A percentile compares a stretch with the other conserved stretches of the same genome.
phyloP scores from a whole-genome alignment of 2,888 invertebrate species.

The Philaethria dido region DNA sequence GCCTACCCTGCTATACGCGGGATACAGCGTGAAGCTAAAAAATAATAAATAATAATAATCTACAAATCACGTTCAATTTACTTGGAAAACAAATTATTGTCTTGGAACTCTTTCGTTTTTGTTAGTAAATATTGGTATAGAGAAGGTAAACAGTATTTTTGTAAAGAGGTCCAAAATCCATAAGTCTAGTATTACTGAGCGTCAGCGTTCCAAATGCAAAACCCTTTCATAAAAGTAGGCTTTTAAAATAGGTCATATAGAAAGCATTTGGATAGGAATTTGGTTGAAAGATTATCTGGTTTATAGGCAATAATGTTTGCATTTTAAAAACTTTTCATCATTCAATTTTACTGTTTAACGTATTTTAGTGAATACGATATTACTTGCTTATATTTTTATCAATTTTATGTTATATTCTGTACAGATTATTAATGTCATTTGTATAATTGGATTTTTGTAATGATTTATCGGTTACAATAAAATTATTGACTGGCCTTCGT shows the following conservation, averaged over 20 bases:
- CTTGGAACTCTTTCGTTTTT: constrained; percentile 3
- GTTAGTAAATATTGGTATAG: background rate
- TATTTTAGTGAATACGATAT: too few relatives aligned
- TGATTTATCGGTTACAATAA: too few relatives aligned
- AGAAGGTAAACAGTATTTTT: background rate
- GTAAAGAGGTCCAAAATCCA: constrained; percentile 11
- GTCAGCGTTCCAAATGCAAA: constrained; percentile 23
- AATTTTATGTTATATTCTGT: too few relatives aligned
- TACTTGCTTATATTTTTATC: too few relatives aligned
- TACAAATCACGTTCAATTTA: constrained; percentile 23
- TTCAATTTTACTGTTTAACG: background rate
- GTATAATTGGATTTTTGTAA: too few relatives aligned
- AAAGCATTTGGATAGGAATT: constrained; percentile 20
- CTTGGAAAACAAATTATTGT: background rate
- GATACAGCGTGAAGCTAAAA: too few relatives aligned
- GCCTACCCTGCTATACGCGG: too few relatives aligned
- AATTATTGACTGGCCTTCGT: too few relatives aligned
- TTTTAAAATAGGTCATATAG: constrained; percentile 27
- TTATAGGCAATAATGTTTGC: constrained; percentile 13
- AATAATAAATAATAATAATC: too few relatives aligned
- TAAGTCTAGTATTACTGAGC: constrained; percentile 27
- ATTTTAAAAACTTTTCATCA: constrained; percentile 1
- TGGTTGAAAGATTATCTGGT: constrained; percentile 16
- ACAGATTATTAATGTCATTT: too few relatives aligned
- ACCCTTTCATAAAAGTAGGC: constrained; percentile 19